Evolutionary conservation across 2,888 invertebrate species (phyloP).

Genomic region (Melanostoma mellinum): DNA sequence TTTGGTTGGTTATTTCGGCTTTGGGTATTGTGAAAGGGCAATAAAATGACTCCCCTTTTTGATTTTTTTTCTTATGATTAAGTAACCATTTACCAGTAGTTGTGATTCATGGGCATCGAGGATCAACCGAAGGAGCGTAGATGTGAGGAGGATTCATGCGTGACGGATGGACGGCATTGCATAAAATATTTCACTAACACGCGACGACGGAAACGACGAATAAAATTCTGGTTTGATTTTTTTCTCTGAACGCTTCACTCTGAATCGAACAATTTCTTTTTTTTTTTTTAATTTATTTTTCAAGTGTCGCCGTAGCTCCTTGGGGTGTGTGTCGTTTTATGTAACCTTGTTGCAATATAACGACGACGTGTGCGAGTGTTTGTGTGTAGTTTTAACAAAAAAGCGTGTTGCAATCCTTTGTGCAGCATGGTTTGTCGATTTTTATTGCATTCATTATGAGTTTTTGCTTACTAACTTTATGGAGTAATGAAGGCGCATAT

Average conservation of each 20-base stretch:
- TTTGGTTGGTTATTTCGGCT: neutral
- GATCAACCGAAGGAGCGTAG: slow-evolving; percentile 32
- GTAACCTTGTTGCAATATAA: slow-evolving; percentile 53
- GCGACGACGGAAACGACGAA: slow-evolving; percentile 39
- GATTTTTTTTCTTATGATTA: slow-evolving; percentile 51
- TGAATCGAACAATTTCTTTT: slow-evolving; percentile 43
- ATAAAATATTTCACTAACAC: slow-evolving; percentile 51
- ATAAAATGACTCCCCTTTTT: slow-evolving; percentile 31
- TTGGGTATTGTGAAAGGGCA: slow-evolving; percentile 6
- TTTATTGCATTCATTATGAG: slow-evolving; percentile 52
- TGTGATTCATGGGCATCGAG: slow-evolving; percentile 58
- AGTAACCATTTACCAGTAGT: slow-evolving; percentile 61
- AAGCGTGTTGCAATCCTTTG: slow-evolving; percentile 65
- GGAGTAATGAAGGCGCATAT: slow-evolving; percentile 41
- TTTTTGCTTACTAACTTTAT: slow-evolving; percentile 35
- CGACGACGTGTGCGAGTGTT: slow-evolving; percentile 11
- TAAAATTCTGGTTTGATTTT: neutral
- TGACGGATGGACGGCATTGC: slow-evolving; percentile 62
- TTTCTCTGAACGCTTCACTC: slow-evolving; percentile 17
- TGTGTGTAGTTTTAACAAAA: slow-evolving; percentile 54
- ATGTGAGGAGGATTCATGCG: slow-evolving; percentile 38
- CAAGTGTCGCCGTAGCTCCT: slow-evolving; percentile 35
- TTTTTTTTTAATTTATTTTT: slow-evolving; percentile 4
- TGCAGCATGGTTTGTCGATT: slow-evolving; percentile 59
- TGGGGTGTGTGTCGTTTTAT: slow-evolving; percentile 66